Evolutionary conservation across 2,113 vertebrate genomes (phyloP).

Genomic region (Hiodon tergisus): DNA sequence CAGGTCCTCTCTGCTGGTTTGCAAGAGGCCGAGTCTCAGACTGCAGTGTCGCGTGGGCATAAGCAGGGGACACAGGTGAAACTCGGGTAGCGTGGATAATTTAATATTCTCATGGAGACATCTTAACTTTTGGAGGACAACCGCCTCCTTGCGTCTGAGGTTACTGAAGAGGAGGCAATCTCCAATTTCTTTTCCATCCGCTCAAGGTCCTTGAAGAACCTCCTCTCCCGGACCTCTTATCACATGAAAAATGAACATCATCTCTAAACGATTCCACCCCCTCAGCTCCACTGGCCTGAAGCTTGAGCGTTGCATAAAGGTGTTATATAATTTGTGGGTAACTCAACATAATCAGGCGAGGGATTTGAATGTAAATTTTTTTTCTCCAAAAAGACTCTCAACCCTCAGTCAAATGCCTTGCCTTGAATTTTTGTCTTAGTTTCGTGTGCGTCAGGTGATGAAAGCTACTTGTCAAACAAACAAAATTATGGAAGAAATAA

Average conservation of each 20-base stretch:
- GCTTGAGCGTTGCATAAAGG: not conserved
- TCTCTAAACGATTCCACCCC: conserved; percentile 25
- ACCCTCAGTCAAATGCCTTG: not conserved
- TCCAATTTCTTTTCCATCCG: not conserved
- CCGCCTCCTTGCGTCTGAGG: not conserved
- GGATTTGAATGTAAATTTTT: not conserved
- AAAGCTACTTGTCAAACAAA: no score
- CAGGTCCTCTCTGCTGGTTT: conserved; percentile 21
- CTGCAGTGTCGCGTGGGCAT: no score
- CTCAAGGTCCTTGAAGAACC: not conserved
- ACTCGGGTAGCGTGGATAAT: no score
- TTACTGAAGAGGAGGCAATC: not conserved
- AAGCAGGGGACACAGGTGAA: no score
- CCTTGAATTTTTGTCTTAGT: no score
- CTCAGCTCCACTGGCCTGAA: conserved; percentile 16
- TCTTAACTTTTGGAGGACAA: not conserved
- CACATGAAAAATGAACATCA: conserved; percentile 14
- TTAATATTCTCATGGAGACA: no score
- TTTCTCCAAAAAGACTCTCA: no score
- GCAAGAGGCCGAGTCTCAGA: no score
- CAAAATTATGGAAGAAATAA: no score
- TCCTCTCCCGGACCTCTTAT: not conserved
- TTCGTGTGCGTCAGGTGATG: no score
- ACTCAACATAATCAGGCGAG: not conserved
- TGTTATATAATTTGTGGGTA: conserved; percentile 8